Evolutionary conservation across 2,113 vertebrate genomes (phyloP).

Genomic region (Nymphicus hollandicus): DNA sequence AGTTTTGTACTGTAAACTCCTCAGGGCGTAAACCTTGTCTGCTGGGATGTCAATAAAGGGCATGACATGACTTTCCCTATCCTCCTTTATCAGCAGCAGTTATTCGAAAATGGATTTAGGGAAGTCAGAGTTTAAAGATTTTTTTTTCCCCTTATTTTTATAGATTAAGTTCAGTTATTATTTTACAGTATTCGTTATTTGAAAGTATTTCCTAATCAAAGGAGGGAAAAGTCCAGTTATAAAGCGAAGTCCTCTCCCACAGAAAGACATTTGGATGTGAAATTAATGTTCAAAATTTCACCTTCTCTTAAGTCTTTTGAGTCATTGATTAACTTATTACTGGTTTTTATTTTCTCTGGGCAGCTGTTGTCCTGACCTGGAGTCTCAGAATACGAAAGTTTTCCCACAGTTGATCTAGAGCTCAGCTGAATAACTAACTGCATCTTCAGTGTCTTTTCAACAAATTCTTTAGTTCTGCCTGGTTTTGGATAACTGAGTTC

Average conservation of each 20-base stretch:
- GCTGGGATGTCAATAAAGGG: background rate
- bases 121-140: background rate
- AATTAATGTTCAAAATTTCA: background rate
- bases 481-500: background rate
- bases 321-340: background rate
- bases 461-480: background rate
- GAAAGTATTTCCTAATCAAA: background rate
- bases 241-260: background rate
- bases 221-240: background rate
- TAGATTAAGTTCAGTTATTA: background rate
- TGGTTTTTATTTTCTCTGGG: background rate
- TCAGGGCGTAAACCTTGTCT: background rate
- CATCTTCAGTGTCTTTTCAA: background rate
- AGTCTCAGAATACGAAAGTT: background rate
- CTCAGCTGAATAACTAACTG: background rate
- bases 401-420: background rate
- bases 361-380: background rate
- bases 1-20: background rate
- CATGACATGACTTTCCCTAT: background rate
- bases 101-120: background rate
- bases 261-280: background rate
- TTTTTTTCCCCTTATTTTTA: background rate
- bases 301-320: background rate
- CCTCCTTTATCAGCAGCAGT: background rate
- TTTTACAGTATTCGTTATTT: background rate